Evolutionary conservation across 2,113 vertebrate species (phyloP), one percentile per base, ranked within the genome.

Genomic region (Clinocottus analis): DNA sequence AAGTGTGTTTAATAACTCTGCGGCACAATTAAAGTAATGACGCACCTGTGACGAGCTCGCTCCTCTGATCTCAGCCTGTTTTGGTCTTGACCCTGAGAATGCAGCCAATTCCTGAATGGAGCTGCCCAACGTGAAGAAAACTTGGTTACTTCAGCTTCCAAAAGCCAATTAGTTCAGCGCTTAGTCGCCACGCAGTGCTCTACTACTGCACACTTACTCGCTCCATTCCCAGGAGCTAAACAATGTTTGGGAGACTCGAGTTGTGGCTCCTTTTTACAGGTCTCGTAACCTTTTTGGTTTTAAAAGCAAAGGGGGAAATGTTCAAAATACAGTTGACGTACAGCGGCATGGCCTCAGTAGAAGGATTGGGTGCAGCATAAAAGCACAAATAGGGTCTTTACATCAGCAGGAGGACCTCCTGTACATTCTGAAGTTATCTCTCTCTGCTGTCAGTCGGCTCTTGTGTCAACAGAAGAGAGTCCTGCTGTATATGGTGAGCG

Each of bases 161-260:
- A 71, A 31, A 17, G 41, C 41, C 31, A 66, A 64, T 39, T 64
- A 47, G 35, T 56, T 62, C 43, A 33, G 53, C 62, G 21, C 9
- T 73, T 62, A 55, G 35, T 41, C 27, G 51, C 41, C 56, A 27
- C 63, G 45, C n/a, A 74, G 33, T 55, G 56, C 16, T 27, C 23
- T 33, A 29, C 58, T 5, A 63, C 70, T 35, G 12, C 25, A 1
- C 25, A 2, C 13, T 74, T 47, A 19, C 47, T 27, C n/a, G 21
- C 45, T 73, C 53, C 11, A n/a, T 43, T n/a, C 45, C n/a, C 10
- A 9, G 12, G 21, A 68, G 71, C 19, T 41, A 11, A 58, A 41
- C 33, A 31, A 39, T 82, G 29, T 76, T 59, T 58, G 39, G 60
- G 29, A 68, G 72, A 72, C 43, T 61, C 9, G 23, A 68, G 56